These are phyloP conservation scores for Drosophila sp. DNA, from an alignment of 1,140 invertebrate genomes.

Conservation along the genomic window DNA sequence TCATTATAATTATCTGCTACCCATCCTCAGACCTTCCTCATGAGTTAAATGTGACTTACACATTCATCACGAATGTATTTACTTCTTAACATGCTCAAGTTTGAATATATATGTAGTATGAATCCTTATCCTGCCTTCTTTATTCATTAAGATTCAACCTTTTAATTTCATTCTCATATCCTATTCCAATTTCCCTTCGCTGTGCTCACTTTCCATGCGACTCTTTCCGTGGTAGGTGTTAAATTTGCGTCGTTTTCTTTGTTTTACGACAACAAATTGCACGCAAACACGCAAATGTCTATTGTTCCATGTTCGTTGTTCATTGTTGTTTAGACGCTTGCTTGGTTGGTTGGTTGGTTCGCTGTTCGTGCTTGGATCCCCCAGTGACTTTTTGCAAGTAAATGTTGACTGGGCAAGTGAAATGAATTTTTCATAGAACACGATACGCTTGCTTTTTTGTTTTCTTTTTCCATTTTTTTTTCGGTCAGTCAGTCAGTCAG, in stretches of 20 bases:
- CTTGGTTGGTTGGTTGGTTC: not conserved
- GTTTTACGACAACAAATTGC: slow-evolving; percentile 63
- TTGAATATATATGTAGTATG: not conserved
- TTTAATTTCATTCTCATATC: slow-evolving; percentile 13
- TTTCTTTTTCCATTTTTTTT: slow-evolving; percentile 6
- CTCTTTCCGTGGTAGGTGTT: slow-evolving; percentile 58
- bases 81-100: no score
- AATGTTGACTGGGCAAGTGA: slow-evolving; percentile 31
- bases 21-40: no score
- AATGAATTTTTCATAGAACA: slow-evolving; percentile 74
- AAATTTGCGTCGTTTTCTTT: slow-evolving; percentile 68
- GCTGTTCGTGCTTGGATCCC: slow-evolving; percentile 7
- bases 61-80: not conserved
- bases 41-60: not conserved
- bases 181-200: slow-evolving; percentile 12
- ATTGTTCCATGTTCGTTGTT: slow-evolving; percentile 3
- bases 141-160: slow-evolving; percentile 17
- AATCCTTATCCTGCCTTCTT: slow-evolving; percentile 11
- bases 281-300: slow-evolving; percentile 61
- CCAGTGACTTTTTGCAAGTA: slow-evolving; percentile 16
- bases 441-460: slow-evolving; percentile 33
- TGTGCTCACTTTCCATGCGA: slow-evolving; percentile 33
- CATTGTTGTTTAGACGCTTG: not conserved
- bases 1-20: no score
- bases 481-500: slow-evolving; percentile 20